Evolutionary conservation across 64 coral and sea anemone species (phyloP), one percentile per base, ranked within the genome.

Genomic region (Pocillopora damicornis): DNA sequence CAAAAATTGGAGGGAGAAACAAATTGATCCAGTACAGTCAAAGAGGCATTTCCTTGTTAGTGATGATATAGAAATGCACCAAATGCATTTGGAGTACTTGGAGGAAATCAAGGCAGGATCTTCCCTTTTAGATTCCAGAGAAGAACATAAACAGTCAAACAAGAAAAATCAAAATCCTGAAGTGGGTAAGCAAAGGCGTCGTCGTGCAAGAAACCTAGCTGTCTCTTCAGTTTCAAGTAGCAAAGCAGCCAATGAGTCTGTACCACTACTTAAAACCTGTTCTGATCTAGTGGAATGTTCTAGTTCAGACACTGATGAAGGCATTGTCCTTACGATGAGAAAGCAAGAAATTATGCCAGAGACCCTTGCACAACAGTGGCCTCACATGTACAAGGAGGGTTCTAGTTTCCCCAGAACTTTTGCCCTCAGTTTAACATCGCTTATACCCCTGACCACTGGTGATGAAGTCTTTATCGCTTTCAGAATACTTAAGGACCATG

Each of bases 351-450:
- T 87, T 13, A 37, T 61, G 0, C 82, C 75, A 14, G 61, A 13
- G 16, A n/a, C 60, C 26, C 75, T 91, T 9, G 64, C n/a, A 67
- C 22, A 76, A 42, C 23, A 88, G 10, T 95, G 90, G 63, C 62
- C 60, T 7, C 42, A 86, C 11, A 84, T 9, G 73, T 95, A 92
- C 75, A 85, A 60, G 34, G 93, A 95, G 36, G 90, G 89, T 26
- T 15, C 5, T 4, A 83, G 89, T 25, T 11, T 77, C 34, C 93
- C 93, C 37, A 88, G 93, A 84, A 72, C 58, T 79, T 92, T 95
- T 86, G 18, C 80, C 26, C 91, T 95, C 51, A 86, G 88, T 82
- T 13, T 95, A 63, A 63, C 79, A 36, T 13, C 37, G 30, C 15
- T 80, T 16, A 15, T 60, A 36, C 45, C 74, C 30, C 12, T 45